Evolutionary conservation across 2,113 vertebrate genomes (phyloP).

Genomic region (Mesitornis unicolor): DNA sequence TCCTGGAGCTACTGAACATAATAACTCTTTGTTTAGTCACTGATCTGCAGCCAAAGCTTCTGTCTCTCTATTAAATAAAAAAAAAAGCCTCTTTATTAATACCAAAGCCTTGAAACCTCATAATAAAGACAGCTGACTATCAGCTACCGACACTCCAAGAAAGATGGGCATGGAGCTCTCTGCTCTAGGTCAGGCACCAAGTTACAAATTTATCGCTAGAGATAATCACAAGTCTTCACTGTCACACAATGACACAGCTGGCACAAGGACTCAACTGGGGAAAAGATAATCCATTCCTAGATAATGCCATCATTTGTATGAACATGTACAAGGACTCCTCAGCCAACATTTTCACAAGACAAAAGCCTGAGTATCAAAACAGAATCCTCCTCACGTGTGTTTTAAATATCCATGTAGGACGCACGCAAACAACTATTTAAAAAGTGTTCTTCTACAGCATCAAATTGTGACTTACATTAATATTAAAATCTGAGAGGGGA

Average conservation of each 20-base stretch:
- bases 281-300: constrained; percentile 41
- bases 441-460: neutral
- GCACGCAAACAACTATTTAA: neutral
- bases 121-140: constrained; percentile 50
- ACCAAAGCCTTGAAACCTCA: constrained; percentile 47
- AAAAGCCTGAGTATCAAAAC: neutral
- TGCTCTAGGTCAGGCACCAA: constrained; percentile 7
- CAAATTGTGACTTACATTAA: neutral
- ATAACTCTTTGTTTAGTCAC: constrained; percentile 50
- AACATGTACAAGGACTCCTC: constrained; percentile 9
- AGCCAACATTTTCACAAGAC: neutral
- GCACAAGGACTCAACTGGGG: neutral
- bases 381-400: neutral
- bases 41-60: constrained; percentile 56
- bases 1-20: constrained; percentile 52
- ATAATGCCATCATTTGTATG: constrained; percentile 47
- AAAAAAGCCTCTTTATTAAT: neutral
- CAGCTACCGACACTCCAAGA: neutral
- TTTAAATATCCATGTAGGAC: neutral
- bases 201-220: constrained; percentile 22
- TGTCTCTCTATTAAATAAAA: neutral
- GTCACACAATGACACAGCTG: constrained; percentile 49
- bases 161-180: constrained; percentile 20
- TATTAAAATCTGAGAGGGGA: neutral
- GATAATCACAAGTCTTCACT: constrained; percentile 52